phyloP scores from a whole-genome alignment of 2,113 vertebrate genomes.

The Chascanopsetta lugubris region DNA sequence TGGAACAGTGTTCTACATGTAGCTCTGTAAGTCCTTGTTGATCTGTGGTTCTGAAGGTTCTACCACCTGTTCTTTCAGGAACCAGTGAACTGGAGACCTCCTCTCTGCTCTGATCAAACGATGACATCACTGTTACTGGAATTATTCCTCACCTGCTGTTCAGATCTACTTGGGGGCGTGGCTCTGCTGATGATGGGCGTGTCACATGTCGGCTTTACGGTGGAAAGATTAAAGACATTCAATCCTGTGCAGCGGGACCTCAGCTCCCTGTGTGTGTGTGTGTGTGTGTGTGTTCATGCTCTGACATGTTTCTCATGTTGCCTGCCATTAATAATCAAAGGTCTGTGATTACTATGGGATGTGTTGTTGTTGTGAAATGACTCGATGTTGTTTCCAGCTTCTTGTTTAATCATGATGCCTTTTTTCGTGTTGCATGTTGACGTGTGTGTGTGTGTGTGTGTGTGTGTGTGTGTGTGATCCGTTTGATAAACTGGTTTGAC shows the following conservation, averaged over 20 bases:
- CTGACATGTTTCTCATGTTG: constrained; percentile 26
- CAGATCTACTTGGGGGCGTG: neutral
- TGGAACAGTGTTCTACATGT: no score
- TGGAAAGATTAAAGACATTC: neutral
- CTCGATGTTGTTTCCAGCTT: constrained; percentile 21
- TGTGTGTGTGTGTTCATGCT: neutral
- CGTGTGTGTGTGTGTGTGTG: constrained; percentile 46
- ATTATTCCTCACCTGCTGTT: no score
- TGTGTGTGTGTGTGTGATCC: constrained; percentile 31
- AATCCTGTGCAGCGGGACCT: neutral
- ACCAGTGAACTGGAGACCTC: no score
- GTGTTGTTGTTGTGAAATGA: constrained; percentile 13
- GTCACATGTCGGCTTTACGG: neutral
- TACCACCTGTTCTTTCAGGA: no score
- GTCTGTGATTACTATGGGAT: constrained; percentile 9
- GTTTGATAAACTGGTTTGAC: constrained; percentile 26
- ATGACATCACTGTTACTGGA: no score
- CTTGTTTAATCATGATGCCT: constrained; percentile 43
- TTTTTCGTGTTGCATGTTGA: constrained; percentile 59
- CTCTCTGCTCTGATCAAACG: no score
- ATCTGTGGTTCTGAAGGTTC: no score
- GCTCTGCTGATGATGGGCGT: neutral
- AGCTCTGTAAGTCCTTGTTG: no score
- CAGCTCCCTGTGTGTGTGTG: constrained; percentile 1
- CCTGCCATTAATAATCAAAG: constrained; percentile 23